Evolutionary conservation across 2,797 vertebrate species (phyloP), one percentile per base, ranked within the genome.

Genomic region (Pelodytes ibericus): DNA sequence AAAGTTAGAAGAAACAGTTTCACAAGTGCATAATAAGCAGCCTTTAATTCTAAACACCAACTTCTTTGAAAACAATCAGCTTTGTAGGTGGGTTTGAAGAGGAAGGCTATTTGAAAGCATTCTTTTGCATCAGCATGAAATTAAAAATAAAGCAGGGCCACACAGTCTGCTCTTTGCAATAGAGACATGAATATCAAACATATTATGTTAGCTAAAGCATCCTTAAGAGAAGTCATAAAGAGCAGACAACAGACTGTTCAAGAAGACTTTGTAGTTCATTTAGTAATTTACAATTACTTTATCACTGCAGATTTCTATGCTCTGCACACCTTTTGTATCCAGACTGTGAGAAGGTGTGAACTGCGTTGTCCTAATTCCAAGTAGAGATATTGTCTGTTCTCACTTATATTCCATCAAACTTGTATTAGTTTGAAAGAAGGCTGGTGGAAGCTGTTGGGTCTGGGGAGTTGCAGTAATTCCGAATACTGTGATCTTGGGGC

Each of bases 401-500:
- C 65, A 69, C 71, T 79, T 73, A 56, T 62, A 69, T 74, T 44
- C 33, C 58, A 79, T 79, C 57, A 79, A 79, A 79, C 71, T 79
- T 73, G 73, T 69, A 73, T 79, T 79, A 73, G 64, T 74, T 49
- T 26, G 47, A 63, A 68, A 74, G 71, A 49, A 73, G 63, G 56
- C 44, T 62, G 70, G 9, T 44, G 44, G 44, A 79, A 73, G 56
- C 57, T 62, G 56, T 56, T 63, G 44, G 71, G 63, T 63, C 77
- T 79, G 36, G 77, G 77, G 77, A 79, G 64, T 79, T 73, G 53
- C 71, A 74, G 71, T 79, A 73, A 79, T 74, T 79, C 77, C 22
- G 47, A 73, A 57, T 74, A 64, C 64, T 73, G 64, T 79, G 71
- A 79, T 79, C 77, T 47, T 63, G 49, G 64, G 64, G 64, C 71